Conservation (phyloP, 2,888 invertebrate genomes). For the Dione vanillae region DNA sequence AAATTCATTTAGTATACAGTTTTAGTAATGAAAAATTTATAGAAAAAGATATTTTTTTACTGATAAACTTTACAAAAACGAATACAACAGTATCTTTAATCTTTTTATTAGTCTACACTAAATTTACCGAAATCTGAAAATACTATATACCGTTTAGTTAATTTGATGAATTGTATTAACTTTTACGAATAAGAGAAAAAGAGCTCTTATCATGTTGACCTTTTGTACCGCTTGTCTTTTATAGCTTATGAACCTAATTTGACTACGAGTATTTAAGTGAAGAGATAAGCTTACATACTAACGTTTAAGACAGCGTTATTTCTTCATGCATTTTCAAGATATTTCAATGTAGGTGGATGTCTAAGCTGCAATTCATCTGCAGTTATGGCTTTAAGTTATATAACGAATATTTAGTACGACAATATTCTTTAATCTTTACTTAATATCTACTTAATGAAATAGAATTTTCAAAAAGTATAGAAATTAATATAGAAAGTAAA, state of each 20-base stretch:
- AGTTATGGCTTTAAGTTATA: too few species aligned
- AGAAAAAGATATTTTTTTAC: too few species aligned
- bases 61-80: background rate
- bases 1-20: too few species aligned
- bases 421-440: too few species aligned
- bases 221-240: constrained; percentile 33
- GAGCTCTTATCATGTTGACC: constrained; percentile 34
- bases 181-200: constrained; percentile 14
- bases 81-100: too few species aligned
- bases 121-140: background rate
- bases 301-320: background rate
- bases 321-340: constrained; percentile 6
- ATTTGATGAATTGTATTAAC: background rate
- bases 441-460: too few species aligned
- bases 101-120: background rate
- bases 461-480: too few species aligned
- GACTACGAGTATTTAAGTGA: constrained; percentile 35
- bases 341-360: background rate
- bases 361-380: too few species aligned
- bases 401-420: too few species aligned
- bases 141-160: background rate
- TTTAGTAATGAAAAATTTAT: too few species aligned
- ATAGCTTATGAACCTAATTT: constrained; percentile 38
- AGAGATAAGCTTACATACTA: constrained; percentile 30
- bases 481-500: too few species aligned